Evolutionary conservation across 1,140 invertebrate species (phyloP).

Genomic region (Rhopalosiphum maidis): DNA sequence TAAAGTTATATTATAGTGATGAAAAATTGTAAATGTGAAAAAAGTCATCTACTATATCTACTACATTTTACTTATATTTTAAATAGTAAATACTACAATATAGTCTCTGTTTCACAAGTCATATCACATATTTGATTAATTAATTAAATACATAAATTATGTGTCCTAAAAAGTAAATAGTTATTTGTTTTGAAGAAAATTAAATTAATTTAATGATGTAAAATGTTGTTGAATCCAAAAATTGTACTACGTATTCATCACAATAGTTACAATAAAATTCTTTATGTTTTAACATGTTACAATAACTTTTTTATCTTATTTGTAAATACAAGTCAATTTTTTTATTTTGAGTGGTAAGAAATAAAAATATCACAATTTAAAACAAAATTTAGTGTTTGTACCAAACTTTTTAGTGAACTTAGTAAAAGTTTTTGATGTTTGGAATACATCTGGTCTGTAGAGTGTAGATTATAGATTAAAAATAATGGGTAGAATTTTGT

Average conservation of each 20-base stretch:
- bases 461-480: background rate
- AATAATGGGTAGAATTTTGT: no score
- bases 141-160: background rate
- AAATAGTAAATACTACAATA: background rate
- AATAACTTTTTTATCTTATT: no score
- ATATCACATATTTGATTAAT: background rate
- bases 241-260: no score
- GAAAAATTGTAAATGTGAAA: background rate
- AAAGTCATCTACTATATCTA: background rate
- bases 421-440: background rate
- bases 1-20: background rate
- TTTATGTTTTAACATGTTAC: no score
- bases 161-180: background rate
- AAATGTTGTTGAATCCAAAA: background rate
- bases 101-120: background rate
- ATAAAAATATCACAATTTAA: background rate
- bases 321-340: no score
- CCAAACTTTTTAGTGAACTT: no score
- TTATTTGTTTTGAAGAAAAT: background rate
- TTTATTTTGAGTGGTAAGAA: no score
- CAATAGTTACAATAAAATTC: no score
- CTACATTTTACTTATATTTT: no score
- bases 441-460: background rate
- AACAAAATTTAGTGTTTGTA: no score
- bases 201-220: background rate